Evolutionary conservation across 2,797 vertebrate genomes (phyloP).

Genomic region (Sebastes hopkinsi): DNA sequence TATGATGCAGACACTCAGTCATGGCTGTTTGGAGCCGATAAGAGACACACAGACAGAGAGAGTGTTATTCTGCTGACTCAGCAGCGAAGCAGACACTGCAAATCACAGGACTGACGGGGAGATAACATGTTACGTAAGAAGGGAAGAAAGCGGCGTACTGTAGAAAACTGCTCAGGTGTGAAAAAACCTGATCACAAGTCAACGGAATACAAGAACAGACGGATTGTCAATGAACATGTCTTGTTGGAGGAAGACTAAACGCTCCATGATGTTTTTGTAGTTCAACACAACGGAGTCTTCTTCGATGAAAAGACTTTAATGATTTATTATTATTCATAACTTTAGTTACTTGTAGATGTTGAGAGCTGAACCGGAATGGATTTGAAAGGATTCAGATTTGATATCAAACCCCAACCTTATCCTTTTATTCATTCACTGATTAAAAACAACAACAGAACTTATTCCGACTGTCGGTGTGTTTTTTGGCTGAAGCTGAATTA

Average conservation of each 20-base stretch:
- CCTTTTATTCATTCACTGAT: neutral
- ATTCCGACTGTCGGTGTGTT: neutral
- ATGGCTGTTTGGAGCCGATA: slow-evolving; percentile 16
- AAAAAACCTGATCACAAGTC: neutral
- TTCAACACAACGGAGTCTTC: neutral
- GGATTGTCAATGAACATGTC: neutral
- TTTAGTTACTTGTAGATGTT: neutral
- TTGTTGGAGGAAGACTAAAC: neutral
- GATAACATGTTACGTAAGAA: slow-evolving; percentile 29
- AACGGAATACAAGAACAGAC: neutral
- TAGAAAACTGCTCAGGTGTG: neutral
- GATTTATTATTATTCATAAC: neutral
- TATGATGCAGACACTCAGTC: slow-evolving; percentile 9
- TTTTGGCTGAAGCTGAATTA: slow-evolving; percentile 15
- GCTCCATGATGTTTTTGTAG: rapidly evolving
- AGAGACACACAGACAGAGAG: neutral
- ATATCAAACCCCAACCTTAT: neutral
- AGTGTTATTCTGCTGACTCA: slow-evolving; percentile 34
- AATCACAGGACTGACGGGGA: slow-evolving; percentile 19
- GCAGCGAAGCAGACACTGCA: slow-evolving; percentile 10
- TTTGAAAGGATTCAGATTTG: neutral
- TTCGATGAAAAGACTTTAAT: neutral
- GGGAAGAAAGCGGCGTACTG: neutral
- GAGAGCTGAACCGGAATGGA: neutral
- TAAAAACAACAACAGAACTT: neutral